Evolutionary conservation across 2,888 invertebrate genomes (phyloP), one percentile per base, ranked within the genome.

Genomic region (Biston betularia): DNA sequence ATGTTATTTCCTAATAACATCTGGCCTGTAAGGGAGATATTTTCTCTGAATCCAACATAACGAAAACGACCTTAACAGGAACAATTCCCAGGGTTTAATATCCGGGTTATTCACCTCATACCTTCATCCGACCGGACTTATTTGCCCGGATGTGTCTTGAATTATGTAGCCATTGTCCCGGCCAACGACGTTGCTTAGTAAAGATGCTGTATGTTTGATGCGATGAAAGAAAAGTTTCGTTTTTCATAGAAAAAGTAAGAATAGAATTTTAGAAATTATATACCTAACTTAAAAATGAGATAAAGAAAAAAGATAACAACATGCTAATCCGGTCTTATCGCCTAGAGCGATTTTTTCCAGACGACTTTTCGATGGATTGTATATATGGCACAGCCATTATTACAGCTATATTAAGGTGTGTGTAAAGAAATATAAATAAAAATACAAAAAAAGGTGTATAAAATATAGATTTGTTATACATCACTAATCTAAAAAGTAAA

Each of bases 71-170:
- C 40, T 53, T 24, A 40, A 15, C 50, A 34, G 50, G 50, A 12
- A 7, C 35, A 35, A 15, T 50, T 42, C 35, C 1, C 35, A 9
- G 52, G 48, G 15, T 59, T 64, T 60, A 61, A 65, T 65, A 65
- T 65, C 65, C 65, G 65, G 61, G 61, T 56, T 61, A 15, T 65
- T 65, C 61, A 65, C 61, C 61, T 42, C 49, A 11, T 44, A 48
- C 40, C 24, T 33, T 24, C n/a, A 45, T 40, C 61, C 49, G 63
- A 52, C 40, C 56, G 50, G 56, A 52, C 50, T 48, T 67, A 59
- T 71, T 67, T 65, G 62, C 62, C 49, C 66, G 64, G 68, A 49
- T 35, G 38, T 49, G 38, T 49, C 14, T 53, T 55, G 55, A 59
- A 38, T 63, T 65, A 56, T 46, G 54, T 24, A 54, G 15, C 54